Evolutionary conservation across 2,888 invertebrate species (phyloP).

Genomic region (Amphipoea oculea): DNA sequence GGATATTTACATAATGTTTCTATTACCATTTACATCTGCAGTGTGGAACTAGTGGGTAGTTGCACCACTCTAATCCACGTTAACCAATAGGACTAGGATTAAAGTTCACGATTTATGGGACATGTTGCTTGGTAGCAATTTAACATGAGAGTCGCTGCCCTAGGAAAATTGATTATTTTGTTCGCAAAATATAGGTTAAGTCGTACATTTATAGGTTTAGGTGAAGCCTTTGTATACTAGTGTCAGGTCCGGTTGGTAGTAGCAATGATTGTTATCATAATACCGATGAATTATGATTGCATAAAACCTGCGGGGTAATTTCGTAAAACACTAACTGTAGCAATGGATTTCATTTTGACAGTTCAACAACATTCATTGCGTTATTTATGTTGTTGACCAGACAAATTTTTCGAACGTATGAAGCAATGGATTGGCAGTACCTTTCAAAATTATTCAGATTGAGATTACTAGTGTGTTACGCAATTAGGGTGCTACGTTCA

Average conservation of each 20-base stretch:
- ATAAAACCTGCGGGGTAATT: background rate
- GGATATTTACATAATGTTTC: constrained; percentile 54
- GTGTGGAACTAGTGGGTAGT: constrained; percentile 19
- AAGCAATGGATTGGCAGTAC: background rate
- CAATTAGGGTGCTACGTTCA: background rate
- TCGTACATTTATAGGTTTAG: background rate
- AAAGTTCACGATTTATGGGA: constrained; percentile 55
- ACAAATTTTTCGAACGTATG: background rate
- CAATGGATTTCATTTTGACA: background rate
- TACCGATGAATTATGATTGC: background rate
- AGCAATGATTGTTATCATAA: background rate
- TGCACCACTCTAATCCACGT: constrained; percentile 33
- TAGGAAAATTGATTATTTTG: constrained; percentile 23
- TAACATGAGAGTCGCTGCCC: constrained; percentile 6
- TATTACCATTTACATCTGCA: constrained; percentile 44
- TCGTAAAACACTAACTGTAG: background rate
- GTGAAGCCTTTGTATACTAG: background rate
- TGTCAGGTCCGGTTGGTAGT: background rate
- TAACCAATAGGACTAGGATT: constrained; percentile 38
- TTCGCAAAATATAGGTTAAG: background rate
- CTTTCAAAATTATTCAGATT: background rate
- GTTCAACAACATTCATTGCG: background rate
- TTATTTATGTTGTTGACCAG: background rate
- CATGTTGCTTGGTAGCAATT: constrained; percentile 25
- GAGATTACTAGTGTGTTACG: background rate